Conservation (phyloP, 2,888 invertebrate genomes). For the Drosophila ustulata region DNA sequence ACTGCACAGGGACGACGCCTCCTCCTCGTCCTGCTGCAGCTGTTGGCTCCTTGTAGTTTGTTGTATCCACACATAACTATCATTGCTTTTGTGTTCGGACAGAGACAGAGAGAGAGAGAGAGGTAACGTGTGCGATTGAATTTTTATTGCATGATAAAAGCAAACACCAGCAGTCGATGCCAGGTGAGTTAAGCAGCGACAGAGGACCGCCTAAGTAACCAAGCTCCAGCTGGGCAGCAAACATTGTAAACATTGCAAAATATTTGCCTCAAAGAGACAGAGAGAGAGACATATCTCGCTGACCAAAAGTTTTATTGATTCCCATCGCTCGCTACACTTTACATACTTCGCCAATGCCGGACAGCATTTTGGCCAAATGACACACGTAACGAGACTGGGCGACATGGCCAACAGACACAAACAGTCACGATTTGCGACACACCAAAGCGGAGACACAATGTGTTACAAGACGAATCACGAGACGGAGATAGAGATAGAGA, state of each 20-base stretch:
- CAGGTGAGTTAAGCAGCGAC: constrained; percentile 56
- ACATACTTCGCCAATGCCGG: constrained; percentile 45
- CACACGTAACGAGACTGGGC: constrained; percentile 56
- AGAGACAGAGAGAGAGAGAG: not conserved
- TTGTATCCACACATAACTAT: constrained; percentile 71
- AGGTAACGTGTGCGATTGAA: constrained; percentile 69
- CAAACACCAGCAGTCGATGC: constrained; percentile 44
- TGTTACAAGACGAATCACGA: not conserved
- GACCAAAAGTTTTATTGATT: constrained; percentile 66
- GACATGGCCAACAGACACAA: constrained; percentile 7
- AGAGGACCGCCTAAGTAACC: constrained; percentile 4
- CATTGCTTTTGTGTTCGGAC: constrained; percentile 53
- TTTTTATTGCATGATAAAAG: constrained; percentile 77
- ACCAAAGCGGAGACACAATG: not conserved
- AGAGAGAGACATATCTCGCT: constrained; percentile 42
- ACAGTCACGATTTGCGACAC: not conserved
- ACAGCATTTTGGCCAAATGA: constrained; percentile 67
- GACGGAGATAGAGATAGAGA: not conserved
- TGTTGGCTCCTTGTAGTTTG: constrained; percentile 38
- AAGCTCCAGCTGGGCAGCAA: constrained; percentile 9
- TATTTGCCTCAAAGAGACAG: constrained; percentile 61
- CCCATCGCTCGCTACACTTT: constrained; percentile 37
- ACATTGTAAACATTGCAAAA: constrained; percentile 73
- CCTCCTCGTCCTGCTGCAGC: not conserved
- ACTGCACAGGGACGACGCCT: constrained; percentile 72